These are phyloP conservation scores for Drosophila birchii DNA, from an alignment of 2,888 invertebrate genomes.

Conservation along the genomic window DNA sequence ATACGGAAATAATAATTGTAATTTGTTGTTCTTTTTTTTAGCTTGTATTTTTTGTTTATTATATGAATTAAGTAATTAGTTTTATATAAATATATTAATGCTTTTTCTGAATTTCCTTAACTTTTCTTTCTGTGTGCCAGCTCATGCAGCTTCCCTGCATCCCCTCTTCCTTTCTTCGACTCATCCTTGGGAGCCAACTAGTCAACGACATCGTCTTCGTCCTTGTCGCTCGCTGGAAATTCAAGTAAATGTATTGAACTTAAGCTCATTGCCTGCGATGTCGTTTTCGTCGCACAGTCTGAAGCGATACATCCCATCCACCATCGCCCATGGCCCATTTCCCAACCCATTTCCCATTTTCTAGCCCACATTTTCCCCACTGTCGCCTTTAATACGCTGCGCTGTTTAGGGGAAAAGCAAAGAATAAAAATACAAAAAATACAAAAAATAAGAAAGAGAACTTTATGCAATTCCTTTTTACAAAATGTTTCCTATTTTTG, in stretches of 20 bases:
- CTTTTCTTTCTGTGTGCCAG: neutral
- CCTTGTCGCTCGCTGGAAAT: slow-evolving; percentile 61
- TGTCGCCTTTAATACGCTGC: slow-evolving; percentile 52
- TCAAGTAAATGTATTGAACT: slow-evolving; percentile 80
- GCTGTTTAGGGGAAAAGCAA: slow-evolving; percentile 43
- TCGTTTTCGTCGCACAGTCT: slow-evolving; percentile 44
- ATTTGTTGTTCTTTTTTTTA: neutral
- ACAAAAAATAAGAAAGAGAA: slow-evolving; percentile 33
- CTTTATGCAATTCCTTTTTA: slow-evolving; percentile 71
- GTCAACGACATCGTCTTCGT: slow-evolving; percentile 66
- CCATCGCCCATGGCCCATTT: slow-evolving; percentile 5
- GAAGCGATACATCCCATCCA: slow-evolving; percentile 36
- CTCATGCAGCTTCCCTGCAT: slow-evolving; percentile 1
- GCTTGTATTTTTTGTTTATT: too few relatives aligned
- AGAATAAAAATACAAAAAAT: neutral
- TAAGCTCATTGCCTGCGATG: slow-evolving; percentile 75
- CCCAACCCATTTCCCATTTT: slow-evolving; percentile 8
- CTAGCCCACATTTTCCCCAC: slow-evolving; percentile 19
- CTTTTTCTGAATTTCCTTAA: too few relatives aligned
- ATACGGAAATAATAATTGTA: too few relatives aligned
- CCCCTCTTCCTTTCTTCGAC: neutral
- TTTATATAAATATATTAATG: neutral
- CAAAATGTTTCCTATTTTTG: slow-evolving; percentile 64
- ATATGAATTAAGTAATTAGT: too few relatives aligned
- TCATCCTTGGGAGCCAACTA: slow-evolving; percentile 55